phyloP scores from a whole-genome alignment of 2,888 invertebrate species.

The Zeuzera pyrina region DNA sequence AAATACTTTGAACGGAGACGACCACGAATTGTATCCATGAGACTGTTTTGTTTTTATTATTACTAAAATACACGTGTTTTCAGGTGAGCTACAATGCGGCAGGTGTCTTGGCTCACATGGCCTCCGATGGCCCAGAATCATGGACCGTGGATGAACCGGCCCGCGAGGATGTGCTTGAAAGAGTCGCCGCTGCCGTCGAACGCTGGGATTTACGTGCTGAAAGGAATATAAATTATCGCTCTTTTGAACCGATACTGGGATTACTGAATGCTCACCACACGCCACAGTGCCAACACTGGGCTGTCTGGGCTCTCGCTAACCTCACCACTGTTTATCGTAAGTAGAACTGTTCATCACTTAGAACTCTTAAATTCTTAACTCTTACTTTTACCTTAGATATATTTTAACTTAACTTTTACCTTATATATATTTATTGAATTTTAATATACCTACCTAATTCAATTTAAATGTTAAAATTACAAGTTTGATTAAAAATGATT shows the following conservation, averaged over 20 bases:
- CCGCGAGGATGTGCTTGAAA: conserved; percentile 79
- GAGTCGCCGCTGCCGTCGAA: conserved; percentile 87
- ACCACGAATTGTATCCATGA: too few relatives aligned
- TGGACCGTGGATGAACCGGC: conserved; percentile 86
- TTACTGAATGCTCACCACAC: conserved; percentile 88
- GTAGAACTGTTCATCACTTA: conserved; percentile 37
- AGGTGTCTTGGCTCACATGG: conserved; percentile 95
- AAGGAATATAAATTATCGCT: conserved; percentile 95
- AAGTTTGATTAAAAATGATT: too few relatives aligned
- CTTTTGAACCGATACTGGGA: conserved; percentile 92
- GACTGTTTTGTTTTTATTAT: too few relatives aligned
- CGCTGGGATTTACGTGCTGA: conserved; percentile 91
- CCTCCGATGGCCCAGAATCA: conserved; percentile 88
- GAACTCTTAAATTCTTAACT: neutral
- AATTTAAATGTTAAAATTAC: too few relatives aligned
- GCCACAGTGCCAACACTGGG: conserved; percentile 96
- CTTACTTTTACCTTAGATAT: neutral
- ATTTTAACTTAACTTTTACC: neutral
- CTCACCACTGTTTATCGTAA: conserved; percentile 93
- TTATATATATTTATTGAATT: neutral
- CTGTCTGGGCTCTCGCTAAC: conserved; percentile 97
- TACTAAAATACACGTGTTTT: too few relatives aligned
- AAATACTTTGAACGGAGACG: too few relatives aligned
- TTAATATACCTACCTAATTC: too few relatives aligned
- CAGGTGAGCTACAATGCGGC: conserved; percentile 96